Evolutionary conservation across 2,797 vertebrate species (phyloP).

Genomic region (Triplophysa bombifrons): DNA sequence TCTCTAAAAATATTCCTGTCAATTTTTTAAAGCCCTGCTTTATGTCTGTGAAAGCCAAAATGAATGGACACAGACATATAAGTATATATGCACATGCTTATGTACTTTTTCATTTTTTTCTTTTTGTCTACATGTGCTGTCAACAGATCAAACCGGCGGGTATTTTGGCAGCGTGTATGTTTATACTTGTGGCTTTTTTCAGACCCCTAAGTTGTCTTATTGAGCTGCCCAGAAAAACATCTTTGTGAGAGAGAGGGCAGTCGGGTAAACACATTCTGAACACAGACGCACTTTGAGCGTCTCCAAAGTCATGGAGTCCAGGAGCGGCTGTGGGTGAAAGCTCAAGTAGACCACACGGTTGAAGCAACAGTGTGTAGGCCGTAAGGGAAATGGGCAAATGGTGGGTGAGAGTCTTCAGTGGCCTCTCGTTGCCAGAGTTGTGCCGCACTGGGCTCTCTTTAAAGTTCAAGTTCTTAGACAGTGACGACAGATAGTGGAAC

Average conservation of each 20-base stretch:
- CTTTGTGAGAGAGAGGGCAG: constrained; percentile 57
- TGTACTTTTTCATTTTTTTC: constrained; percentile 53
- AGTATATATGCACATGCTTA: constrained; percentile 34
- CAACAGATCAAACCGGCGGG: constrained; percentile 56
- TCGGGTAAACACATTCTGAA: constrained; percentile 68
- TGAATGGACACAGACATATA: constrained; percentile 55
- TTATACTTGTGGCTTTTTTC: constrained; percentile 63
- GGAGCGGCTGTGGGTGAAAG: constrained; percentile 59
- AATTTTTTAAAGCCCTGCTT: constrained; percentile 41
- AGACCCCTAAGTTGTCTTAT: constrained; percentile 61
- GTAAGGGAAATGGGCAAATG: constrained; percentile 43
- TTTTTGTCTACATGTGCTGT: constrained; percentile 62
- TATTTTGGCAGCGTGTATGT: constrained; percentile 63
- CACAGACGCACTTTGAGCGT: constrained; percentile 65
- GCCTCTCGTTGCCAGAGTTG: constrained; percentile 20
- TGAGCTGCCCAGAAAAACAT: constrained; percentile 71
- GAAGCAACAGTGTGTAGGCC: constrained; percentile 68
- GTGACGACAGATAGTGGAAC: constrained; percentile 44
- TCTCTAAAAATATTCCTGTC: constrained; percentile 56
- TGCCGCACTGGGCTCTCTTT: background rate
- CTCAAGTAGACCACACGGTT: constrained; percentile 74
- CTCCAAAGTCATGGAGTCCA: constrained; percentile 43
- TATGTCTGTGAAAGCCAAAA: constrained; percentile 45
- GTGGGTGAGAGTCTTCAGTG: constrained; percentile 22
- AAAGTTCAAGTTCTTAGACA: constrained; percentile 26